phyloP scores from a whole-genome alignment of 2,888 invertebrate genomes.

The Hanleya hanleyi region DNA sequence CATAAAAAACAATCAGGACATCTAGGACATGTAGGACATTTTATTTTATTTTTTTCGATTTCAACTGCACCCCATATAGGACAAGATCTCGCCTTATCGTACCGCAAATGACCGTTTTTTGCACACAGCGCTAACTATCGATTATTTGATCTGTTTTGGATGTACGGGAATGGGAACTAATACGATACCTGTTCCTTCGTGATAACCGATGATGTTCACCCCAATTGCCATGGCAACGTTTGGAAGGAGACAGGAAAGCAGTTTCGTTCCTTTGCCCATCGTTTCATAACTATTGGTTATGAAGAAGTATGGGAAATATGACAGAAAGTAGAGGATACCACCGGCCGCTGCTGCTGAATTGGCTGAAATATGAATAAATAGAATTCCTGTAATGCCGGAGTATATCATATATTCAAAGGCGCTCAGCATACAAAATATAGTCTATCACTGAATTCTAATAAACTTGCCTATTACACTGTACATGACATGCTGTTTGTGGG shows the following conservation, averaged over 20 bases:
- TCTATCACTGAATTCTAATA: too few relatives aligned
- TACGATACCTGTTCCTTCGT: slow-evolving; percentile 37
- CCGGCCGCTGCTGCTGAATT: slow-evolving; percentile 85
- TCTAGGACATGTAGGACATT: too few relatives aligned
- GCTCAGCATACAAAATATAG: not conserved
- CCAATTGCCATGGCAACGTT: slow-evolving; percentile 82
- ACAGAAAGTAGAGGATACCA: slow-evolving; percentile 83
- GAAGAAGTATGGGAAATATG: slow-evolving; percentile 82
- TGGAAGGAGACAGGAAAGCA: slow-evolving; percentile 79
- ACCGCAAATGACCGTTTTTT: too few relatives aligned
- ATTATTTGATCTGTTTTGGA: too few relatives aligned
- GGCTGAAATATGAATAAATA: slow-evolving; percentile 75
- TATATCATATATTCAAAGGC: slow-evolving; percentile 69
- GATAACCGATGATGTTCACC: slow-evolving; percentile 16
- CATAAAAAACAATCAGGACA: too few relatives aligned
- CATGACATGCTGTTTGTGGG: too few relatives aligned
- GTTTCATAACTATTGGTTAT: slow-evolving; percentile 79
- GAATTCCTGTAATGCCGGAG: not conserved
- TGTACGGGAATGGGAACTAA: too few relatives aligned
- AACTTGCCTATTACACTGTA: too few relatives aligned
- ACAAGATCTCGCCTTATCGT: too few relatives aligned
- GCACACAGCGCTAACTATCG: too few relatives aligned
- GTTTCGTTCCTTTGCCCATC: slow-evolving; percentile 76
- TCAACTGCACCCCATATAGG: too few relatives aligned
- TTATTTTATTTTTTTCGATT: too few relatives aligned